These are phyloP conservation scores for Vidua macroura DNA, from an alignment of 2,113 vertebrate genomes.

Conservation along the genomic window DNA sequence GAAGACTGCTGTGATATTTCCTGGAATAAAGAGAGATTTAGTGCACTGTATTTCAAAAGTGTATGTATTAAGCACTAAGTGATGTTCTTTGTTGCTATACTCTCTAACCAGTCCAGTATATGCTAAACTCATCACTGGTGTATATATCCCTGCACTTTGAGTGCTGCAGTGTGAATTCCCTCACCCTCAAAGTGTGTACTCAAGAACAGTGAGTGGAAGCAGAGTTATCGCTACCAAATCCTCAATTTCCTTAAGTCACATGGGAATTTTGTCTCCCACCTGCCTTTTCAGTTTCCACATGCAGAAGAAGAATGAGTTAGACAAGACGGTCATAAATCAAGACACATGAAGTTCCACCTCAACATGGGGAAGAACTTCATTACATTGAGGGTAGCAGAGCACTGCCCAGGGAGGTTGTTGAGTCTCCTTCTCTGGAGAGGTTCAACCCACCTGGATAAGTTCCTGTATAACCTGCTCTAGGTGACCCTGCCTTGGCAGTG, in stretches of 20 bases:
- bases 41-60: neutral
- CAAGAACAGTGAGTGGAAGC: neutral
- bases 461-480: neutral
- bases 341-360: neutral
- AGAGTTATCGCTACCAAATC: neutral
- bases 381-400: neutral
- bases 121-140: neutral
- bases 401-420: neutral
- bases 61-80: neutral
- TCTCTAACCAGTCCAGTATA: neutral
- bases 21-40: neutral
- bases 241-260: fast-evolving
- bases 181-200: neutral
- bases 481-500: neutral
- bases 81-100: neutral
- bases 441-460: neutral
- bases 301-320: neutral
- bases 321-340: neutral
- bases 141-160: neutral
- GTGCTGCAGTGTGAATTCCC: neutral
- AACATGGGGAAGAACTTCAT: neutral
- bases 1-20: neutral
- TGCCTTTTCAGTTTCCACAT: neutral
- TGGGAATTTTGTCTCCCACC: neutral
- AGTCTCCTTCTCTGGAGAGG: neutral